phyloP scores from a whole-genome alignment of 2,888 invertebrate species.

The Aspidapion aeneum region DNA sequence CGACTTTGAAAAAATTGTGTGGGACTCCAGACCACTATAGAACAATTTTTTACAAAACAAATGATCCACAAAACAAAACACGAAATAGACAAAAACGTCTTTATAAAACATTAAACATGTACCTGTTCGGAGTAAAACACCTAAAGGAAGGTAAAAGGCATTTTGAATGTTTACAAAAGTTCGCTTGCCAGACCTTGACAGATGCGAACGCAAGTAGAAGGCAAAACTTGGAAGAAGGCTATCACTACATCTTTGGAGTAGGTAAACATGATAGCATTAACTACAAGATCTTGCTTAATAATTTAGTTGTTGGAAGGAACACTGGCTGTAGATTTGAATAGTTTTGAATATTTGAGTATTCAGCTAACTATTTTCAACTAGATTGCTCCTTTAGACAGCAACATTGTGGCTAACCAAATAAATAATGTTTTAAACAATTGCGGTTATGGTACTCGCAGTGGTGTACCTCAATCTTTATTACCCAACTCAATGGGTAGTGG shows the following conservation, averaged over 20 bases:
- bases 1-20: neutral
- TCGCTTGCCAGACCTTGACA: constrained; percentile 15
- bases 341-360: too few relatives aligned
- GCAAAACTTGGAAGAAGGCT: constrained; percentile 24
- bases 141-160: constrained; percentile 27
- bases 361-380: neutral
- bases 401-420: neutral
- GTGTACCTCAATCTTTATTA: neutral
- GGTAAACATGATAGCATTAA: constrained; percentile 23
- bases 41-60: neutral
- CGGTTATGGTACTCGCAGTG: neutral
- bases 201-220: constrained; percentile 12
- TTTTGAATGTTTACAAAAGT: constrained; percentile 27
- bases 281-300: constrained; percentile 5
- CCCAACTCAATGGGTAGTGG: neutral
- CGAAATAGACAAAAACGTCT: neutral
- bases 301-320: neutral
- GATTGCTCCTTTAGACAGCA: neutral
- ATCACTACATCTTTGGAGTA: constrained; percentile 33
- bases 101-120: constrained; percentile 32
- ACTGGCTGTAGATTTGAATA: neutral
- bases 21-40: neutral
- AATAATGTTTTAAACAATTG: neutral
- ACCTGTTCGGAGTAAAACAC: constrained; percentile 30
- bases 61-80: too few relatives aligned